These are phyloP conservation scores for Nannoperca australis DNA, from an alignment of 2,797 vertebrate genomes.

Conservation along the genomic window DNA sequence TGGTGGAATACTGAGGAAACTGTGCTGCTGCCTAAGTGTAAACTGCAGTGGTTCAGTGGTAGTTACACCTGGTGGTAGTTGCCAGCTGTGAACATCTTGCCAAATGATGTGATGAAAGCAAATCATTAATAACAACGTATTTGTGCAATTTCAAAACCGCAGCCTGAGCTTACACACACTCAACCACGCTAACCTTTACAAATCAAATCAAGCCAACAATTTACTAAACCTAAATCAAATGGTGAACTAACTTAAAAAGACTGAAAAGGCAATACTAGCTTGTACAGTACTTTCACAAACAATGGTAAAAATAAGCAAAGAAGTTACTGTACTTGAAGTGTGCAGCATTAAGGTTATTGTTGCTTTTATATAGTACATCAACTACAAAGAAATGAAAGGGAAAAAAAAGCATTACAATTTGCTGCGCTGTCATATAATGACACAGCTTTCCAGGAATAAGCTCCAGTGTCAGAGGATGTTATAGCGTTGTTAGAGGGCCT, in stretches of 20 bases:
- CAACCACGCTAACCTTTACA: neutral
- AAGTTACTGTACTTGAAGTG: neutral
- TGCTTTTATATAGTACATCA: neutral
- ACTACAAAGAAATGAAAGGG: neutral
- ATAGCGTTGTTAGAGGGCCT: conserved; percentile 32
- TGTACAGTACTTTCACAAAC: neutral
- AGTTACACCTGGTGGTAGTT: neutral
- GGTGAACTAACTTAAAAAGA: neutral
- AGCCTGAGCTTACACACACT: neutral
- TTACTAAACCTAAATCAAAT: neutral
- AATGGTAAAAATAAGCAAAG: neutral
- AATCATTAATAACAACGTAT: conserved; percentile 20
- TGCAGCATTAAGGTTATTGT: neutral
- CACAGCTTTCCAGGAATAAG: conserved; percentile 24
- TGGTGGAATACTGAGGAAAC: conserved; percentile 28
- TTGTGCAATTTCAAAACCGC: conserved; percentile 4
- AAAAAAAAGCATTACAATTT: conserved; percentile 24
- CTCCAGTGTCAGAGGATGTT: conserved; percentile 43
- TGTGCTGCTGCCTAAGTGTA: conserved; percentile 19
- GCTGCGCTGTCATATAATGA: conserved; percentile 18
- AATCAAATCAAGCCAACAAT: neutral
- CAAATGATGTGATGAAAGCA: conserved; percentile 17
- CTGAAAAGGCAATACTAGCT: neutral
- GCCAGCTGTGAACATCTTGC: conserved; percentile 12
- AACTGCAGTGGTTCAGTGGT: conserved; percentile 25